Evolutionary conservation across 2,113 vertebrate genomes (phyloP).

Genomic region (Phalacrocorax pelagicus): DNA sequence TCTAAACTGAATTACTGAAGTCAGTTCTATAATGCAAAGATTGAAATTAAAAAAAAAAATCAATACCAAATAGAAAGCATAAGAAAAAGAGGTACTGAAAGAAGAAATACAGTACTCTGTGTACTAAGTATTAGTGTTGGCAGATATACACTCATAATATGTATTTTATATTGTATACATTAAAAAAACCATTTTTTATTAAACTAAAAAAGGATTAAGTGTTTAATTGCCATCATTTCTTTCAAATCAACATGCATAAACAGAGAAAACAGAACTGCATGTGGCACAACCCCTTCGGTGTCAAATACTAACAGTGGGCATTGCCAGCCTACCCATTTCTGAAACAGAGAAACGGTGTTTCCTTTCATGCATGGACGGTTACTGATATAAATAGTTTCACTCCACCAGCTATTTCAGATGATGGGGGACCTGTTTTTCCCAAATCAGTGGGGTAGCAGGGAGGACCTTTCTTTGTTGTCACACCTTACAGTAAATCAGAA

Average conservation of each 20-base stretch:
- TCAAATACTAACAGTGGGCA: neutral
- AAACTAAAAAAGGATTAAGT: neutral
- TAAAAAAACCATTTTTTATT: neutral
- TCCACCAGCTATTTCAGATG: neutral
- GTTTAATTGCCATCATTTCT: neutral
- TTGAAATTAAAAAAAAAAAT: neutral
- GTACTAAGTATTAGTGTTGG: neutral
- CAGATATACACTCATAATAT: neutral
- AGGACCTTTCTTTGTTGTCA: neutral
- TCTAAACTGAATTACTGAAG: slow-evolving; percentile 7
- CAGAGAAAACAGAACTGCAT: neutral
- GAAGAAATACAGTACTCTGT: neutral
- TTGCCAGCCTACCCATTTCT: neutral
- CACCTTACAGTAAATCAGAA: neutral
- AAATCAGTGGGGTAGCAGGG: accelerated
- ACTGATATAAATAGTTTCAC: neutral
- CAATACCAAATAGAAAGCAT: neutral
- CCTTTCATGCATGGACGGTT: no score
- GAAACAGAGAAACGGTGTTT: neutral
- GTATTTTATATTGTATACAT: neutral
- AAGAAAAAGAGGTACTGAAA: neutral
- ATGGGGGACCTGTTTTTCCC: neutral
- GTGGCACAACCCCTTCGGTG: neutral
- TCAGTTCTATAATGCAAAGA: neutral
- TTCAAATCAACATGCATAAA: neutral